These are phyloP conservation scores for Drosophila mauritiana DNA, from an alignment of 1,140 invertebrate genomes.

Conservation along the genomic window DNA sequence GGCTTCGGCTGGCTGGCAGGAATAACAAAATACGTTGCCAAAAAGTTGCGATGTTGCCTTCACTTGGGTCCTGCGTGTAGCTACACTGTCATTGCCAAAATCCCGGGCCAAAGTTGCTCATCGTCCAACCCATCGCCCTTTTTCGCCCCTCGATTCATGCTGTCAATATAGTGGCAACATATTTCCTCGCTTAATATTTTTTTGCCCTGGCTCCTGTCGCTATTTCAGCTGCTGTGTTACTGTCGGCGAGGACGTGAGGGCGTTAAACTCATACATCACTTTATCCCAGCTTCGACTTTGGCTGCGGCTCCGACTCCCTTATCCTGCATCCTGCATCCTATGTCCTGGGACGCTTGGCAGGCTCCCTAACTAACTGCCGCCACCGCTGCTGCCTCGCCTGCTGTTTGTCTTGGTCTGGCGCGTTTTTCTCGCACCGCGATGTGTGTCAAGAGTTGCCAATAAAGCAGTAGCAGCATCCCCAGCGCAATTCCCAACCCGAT, in stretches of 20 bases:
- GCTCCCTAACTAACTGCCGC: slow-evolving; percentile 56
- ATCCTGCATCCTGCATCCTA: slow-evolving; percentile 36
- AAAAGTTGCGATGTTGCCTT: slow-evolving; percentile 38
- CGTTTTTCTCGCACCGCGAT: slow-evolving; percentile 56
- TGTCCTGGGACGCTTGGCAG: slow-evolving; percentile 24
- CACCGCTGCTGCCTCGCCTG: slow-evolving; percentile 18
- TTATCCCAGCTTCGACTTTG: slow-evolving; percentile 39
- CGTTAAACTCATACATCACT: slow-evolving; percentile 84
- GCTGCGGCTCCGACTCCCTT: slow-evolving; percentile 3
- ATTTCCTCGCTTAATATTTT: slow-evolving; percentile 69
- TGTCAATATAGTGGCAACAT: slow-evolving; percentile 73
- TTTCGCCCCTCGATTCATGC: slow-evolving; percentile 25
- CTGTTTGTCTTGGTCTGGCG: slow-evolving; percentile 52
- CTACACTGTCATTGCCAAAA: slow-evolving; percentile 76
- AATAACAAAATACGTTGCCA: slow-evolving; percentile 71
- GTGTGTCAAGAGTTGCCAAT: slow-evolving; percentile 83
- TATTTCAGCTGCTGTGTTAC: slow-evolving; percentile 31
- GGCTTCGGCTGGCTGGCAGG: slow-evolving; percentile 2
- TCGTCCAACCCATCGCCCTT: neutral
- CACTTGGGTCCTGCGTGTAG: neutral
- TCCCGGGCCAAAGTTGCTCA: slow-evolving; percentile 51
- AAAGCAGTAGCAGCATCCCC: slow-evolving; percentile 18
- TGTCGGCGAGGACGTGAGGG: slow-evolving; percentile 68
- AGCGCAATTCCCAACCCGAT: slow-evolving; percentile 27
- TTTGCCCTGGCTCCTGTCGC: slow-evolving; percentile 49